Conservation (phyloP, 1,140 invertebrate genomes). For the Potamilus streckersoni region DNA sequence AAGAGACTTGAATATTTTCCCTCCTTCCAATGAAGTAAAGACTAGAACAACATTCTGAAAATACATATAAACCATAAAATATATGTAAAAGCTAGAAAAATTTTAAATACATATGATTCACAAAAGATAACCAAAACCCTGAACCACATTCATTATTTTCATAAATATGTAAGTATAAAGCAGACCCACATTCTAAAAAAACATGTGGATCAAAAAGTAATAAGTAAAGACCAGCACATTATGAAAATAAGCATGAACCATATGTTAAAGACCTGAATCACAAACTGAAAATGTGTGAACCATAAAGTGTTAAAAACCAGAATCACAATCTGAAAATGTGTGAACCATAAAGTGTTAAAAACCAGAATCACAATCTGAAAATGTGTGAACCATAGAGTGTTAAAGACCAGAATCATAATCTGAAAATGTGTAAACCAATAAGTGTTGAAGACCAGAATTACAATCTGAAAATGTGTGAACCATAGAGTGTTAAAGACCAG, state of each 20-base stretch:
- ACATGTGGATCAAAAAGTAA: neutral
- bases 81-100: slow-evolving; percentile 52
- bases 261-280: slow-evolving; percentile 29
- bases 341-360: no score
- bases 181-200: slow-evolving; percentile 52
- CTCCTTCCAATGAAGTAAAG: slow-evolving; percentile 43
- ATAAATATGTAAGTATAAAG: no score
- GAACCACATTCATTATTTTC: slow-evolving; percentile 46
- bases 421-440: slow-evolving; percentile 29
- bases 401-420: slow-evolving; percentile 59
- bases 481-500: slow-evolving; percentile 40
- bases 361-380: slow-evolving; percentile 51
- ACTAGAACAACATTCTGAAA: slow-evolving; percentile 62
- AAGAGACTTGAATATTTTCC: slow-evolving; percentile 47
- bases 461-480: neutral
- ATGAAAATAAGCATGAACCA: slow-evolving; percentile 37
- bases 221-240: slow-evolving; percentile 59
- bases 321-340: no score
- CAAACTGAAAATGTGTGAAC: no score
- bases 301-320: no score
- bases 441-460: no score
- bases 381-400: neutral
- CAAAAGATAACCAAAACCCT: slow-evolving; percentile 42
- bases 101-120: slow-evolving; percentile 42
- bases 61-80: slow-evolving; percentile 4